These are phyloP conservation scores for Jaculus jaculus DNA, from an alignment of 2,113 vertebrate species.

Conservation along the genomic window DNA sequence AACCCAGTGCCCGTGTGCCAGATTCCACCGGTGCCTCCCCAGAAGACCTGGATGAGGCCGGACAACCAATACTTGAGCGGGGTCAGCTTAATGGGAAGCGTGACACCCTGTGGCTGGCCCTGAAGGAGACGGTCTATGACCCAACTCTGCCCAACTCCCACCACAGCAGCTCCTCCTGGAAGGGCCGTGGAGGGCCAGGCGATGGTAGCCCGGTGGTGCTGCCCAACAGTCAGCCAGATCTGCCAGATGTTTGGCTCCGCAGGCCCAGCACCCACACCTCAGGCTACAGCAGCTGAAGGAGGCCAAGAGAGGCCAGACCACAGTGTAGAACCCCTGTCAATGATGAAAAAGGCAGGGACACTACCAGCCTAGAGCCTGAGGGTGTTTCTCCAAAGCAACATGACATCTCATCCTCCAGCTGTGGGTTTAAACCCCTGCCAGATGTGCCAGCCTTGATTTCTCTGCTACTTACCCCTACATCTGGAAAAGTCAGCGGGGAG, in stretches of 20 bases:
- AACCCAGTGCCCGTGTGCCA: conserved; percentile 80
- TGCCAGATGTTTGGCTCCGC: conserved; percentile 98
- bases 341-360: background rate
- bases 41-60: conserved; percentile 81
- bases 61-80: conserved; percentile 77
- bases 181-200: conserved; percentile 87
- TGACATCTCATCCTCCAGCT: background rate
- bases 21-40: conserved; percentile 85
- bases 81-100: conserved; percentile 95
- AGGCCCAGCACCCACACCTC: conserved; percentile 90
- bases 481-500: conserved; percentile 22
- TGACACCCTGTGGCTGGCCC: conserved; percentile 93
- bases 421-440: conserved; percentile 40
- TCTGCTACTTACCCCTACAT: conserved; percentile 4
- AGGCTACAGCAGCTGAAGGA: conserved; percentile 86
- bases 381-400: background rate
- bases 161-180: conserved; percentile 87
- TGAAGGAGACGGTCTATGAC: conserved; percentile 93
- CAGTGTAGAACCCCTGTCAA: background rate
- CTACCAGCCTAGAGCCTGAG: background rate
- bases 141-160: conserved; percentile 82
- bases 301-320: background rate
- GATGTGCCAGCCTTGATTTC: background rate
- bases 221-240: conserved; percentile 96
- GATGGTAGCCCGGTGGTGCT: conserved; percentile 89